phyloP scores from a whole-genome alignment of 2,797 vertebrate species.

The Lepus townsendii region DNA sequence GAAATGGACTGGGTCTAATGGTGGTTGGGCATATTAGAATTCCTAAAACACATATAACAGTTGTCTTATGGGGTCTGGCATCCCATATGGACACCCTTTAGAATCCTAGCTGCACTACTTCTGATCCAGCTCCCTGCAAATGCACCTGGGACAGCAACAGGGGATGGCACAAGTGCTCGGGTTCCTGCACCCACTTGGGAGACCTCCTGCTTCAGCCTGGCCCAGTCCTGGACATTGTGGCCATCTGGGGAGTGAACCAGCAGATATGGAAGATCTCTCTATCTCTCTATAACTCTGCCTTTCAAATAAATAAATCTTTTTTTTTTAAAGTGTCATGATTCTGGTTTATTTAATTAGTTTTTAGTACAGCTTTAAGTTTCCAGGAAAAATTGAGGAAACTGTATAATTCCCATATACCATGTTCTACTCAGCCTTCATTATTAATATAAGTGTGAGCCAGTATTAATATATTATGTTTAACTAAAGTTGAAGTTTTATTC shows the following conservation, averaged over 20 bases:
- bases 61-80: neutral
- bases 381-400: constrained; percentile 25
- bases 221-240: too few species aligned
- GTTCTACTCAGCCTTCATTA: neutral
- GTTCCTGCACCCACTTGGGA: too few species aligned
- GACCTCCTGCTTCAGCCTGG: too few species aligned
- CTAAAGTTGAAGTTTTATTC: neutral
- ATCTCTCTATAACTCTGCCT: neutral
- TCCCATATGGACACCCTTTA: too few species aligned
- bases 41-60: neutral
- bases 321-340: neutral
- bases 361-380: constrained; percentile 46
- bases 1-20: neutral
- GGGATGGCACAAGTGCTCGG: too few species aligned
- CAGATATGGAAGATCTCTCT: neutral
- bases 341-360: constrained; percentile 44
- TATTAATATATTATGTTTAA: neutral
- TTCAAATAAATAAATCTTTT: too few species aligned
- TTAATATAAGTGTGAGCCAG: neutral
- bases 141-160: too few species aligned
- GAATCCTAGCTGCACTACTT: too few species aligned
- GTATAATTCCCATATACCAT: neutral
- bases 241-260: too few species aligned
- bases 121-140: too few species aligned
- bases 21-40: neutral